Percentiles rank a stretch among this genome's conserved stretches.
Evolutionary conservation across 2,888 invertebrate genomes (phyloP).

Genomic region (Parelbella ahira): DNA sequence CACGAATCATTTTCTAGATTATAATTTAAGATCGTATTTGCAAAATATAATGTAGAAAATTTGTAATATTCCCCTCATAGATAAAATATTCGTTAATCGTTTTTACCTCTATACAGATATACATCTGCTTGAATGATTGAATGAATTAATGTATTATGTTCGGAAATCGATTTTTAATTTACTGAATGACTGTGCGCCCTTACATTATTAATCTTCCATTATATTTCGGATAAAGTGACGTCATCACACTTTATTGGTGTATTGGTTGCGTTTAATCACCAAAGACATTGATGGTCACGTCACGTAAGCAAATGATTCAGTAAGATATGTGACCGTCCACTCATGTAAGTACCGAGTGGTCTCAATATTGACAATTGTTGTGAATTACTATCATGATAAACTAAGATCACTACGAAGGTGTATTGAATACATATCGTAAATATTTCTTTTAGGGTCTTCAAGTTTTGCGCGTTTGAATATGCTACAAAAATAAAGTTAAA

Average conservation of each 20-base stretch:
- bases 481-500: no score
- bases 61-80: no score
- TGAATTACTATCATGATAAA: no score
- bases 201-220: slow-evolving; percentile 14
- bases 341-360: no score
- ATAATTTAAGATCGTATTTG: no score
- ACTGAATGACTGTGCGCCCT: slow-evolving; percentile 16
- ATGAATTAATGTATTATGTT: slow-evolving; percentile 15
- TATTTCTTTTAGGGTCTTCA: no score
- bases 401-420: no score
- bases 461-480: no score
- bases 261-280: slow-evolving; percentile 13
- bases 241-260: slow-evolving; percentile 6
- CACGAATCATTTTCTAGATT: no score
- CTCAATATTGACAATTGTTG: no score
- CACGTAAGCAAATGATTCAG: slow-evolving; percentile 12
- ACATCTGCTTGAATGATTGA: not conserved
- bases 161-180: slow-evolving; percentile 17
- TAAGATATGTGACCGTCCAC: slow-evolving; percentile 6
- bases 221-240: slow-evolving; percentile 12
- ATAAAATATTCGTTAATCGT: not conserved
- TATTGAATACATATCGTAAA: no score
- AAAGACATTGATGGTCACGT: slow-evolving; percentile 12
- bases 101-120: not conserved
- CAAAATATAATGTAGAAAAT: no score